These are phyloP conservation scores for Bhutanitis thaidina DNA, from an alignment of 2,888 invertebrate species.

Conservation along the genomic window DNA sequence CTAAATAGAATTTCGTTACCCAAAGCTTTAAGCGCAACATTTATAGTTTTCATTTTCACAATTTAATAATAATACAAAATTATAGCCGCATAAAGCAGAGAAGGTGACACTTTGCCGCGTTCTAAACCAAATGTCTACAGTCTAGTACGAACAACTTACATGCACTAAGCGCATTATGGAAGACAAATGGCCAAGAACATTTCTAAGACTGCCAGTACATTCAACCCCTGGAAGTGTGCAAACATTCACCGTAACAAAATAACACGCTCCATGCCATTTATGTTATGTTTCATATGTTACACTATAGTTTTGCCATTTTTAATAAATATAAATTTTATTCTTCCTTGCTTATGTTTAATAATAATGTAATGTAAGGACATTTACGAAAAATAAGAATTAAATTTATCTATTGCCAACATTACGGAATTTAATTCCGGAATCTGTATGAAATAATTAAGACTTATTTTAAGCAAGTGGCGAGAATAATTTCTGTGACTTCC, in stretches of 20 bases:
- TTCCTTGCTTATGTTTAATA: too few species aligned
- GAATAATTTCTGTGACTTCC: too few species aligned
- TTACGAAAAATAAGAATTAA: too few species aligned
- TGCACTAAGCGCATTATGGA: conserved; percentile 18
- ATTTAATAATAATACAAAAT: not conserved
- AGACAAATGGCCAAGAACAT: conserved; percentile 19
- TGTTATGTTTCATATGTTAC: not conserved
- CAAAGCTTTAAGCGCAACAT: too few species aligned
- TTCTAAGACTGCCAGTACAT: conserved; percentile 18
- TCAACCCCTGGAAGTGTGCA: conserved; percentile 8
- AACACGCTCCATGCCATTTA: not conserved
- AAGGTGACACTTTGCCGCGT: conserved; percentile 9
- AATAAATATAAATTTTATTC: too few species aligned
- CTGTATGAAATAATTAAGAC: too few species aligned
- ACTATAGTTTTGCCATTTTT: not conserved
- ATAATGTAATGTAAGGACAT: too few species aligned
- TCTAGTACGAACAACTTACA: conserved; percentile 15
- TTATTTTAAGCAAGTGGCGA: too few species aligned
- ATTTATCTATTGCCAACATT: too few species aligned
- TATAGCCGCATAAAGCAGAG: not conserved
- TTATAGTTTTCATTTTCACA: too few species aligned
- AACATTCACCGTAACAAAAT: conserved; percentile 6
- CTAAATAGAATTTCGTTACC: too few species aligned
- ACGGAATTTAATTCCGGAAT: too few species aligned
- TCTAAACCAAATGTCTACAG: conserved; percentile 18